Base-by-base conservation (phyloP, 2,113 vertebrate species). In the Sander lucioperca region DNA sequence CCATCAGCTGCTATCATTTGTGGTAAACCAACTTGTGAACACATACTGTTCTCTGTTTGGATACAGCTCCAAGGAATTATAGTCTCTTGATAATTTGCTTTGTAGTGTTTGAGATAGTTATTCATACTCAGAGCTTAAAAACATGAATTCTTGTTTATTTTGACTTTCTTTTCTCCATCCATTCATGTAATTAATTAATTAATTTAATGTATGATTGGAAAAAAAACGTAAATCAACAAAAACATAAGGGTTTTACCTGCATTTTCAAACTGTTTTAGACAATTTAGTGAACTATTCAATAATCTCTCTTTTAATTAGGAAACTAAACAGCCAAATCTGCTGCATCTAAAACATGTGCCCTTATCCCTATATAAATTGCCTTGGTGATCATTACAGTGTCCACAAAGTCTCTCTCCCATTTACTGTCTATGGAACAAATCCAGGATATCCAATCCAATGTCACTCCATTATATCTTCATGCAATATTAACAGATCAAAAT, bases 1-100 rank as follows among this genome's bases (percentile, higher is more conserved):
- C 74, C 50, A 65, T 79, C 77, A 70, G 79, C 80, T 73, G 76
- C 75, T 69, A 10, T 16, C 6, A 68, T 62, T 68, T 79, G 66
- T 53, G 70, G 50, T 77, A 14, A 70, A 83, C 14, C 6, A 45
- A 43, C 58, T 30, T 57, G n/a, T 62, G 14, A 69, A 39, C 62
- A 62, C 19, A 27, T 21, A 19, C 14, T 57, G 50, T 14, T 79
- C 51, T 61, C 36, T 3, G 16, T 54, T 51, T 51, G 10, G 48
- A 48, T 43, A 19, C n/a, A 13, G 57, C 58, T 33, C 4, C 11
- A 62, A 58, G 47, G 39, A 33, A n/a, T 72, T 21, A 18, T 13
- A n/a, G 54, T 57, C 57, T 43, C 36, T 51, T 43, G 3, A 36
- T 66, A 6, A 6, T 71, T 61, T 74, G 56, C 11, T 75, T 50